Base-by-base conservation (phyloP, 2,888 invertebrate genomes). In the Melolontha melolontha region DNA sequence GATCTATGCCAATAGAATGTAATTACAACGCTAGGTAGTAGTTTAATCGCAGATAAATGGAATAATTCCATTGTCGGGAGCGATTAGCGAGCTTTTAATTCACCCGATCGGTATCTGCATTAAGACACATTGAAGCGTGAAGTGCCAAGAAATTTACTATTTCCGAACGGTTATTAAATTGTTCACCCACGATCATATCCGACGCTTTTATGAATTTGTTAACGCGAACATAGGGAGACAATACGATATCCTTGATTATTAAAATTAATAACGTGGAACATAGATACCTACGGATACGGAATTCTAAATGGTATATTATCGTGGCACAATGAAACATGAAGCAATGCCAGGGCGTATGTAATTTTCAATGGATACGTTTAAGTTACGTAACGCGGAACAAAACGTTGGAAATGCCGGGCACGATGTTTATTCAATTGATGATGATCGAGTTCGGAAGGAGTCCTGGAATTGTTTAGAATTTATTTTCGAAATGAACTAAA, bases 201-300 rank as follows among this genome's bases (percentile, higher is more conserved):
- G 34, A 34, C 34, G 34, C 34, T 34, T 34, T 34, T 34, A 34
- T 34, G 34, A 34, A 34, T 34, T 34, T 10, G 34, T 34, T 34
- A 34, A 34, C 34, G 34, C 34, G 34, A 34, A 50, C 16, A 50
- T n/a, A 16, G 11, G n/a, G 50, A 34, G 34, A 34, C 34, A 34
- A 34, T 34, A 6, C 34, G 34, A 34, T 34, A 34, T 34, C 6
- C 34, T 39, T 10, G 41, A 27, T 55, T 40, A 55, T 55, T 55
- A 55, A 55, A 55, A 55, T 41, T 40, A 55, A 55, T 55, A 55
- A 55, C 5, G 40, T 34, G 39, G 55, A 55, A 55, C 55, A 40
- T 40, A 16, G 55, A 40, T 55, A 39, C 41, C 14, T n/a, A 55
- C 34, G 10, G 11, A 14, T 55, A 55, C n/a, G 22, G 50, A 17